phyloP scores from a whole-genome alignment of 2,888 invertebrate genomes.

The Ramazzottius varieornatus region DNA sequence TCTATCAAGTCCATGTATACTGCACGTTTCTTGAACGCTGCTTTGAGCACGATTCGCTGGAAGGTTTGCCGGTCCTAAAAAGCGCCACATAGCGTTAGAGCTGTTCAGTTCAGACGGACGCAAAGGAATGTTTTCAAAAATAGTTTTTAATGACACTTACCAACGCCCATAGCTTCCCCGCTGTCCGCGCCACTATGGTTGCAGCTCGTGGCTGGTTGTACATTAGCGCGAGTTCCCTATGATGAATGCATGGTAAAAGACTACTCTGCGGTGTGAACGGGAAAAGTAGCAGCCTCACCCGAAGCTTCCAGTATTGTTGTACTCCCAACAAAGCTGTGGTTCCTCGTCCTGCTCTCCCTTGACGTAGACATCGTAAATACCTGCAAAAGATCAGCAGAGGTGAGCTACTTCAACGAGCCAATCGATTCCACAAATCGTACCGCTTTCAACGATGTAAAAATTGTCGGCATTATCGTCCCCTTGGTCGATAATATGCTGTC shows the following conservation, averaged over 20 bases:
- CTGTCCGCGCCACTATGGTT: constrained; percentile 21
- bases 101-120: not conserved
- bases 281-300: no score
- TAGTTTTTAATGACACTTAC: constrained; percentile 14
- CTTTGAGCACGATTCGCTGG: constrained; percentile 23
- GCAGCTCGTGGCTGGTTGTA: constrained; percentile 25
- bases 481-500: constrained; percentile 16
- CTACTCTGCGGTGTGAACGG: no score
- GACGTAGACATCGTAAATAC: constrained; percentile 22
- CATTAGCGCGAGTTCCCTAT: constrained; percentile 24
- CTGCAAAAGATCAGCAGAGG: constrained; percentile 2
- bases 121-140: no score
- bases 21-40: constrained; percentile 21
- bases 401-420: not conserved
- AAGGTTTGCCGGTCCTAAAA: constrained; percentile 22
- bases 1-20: constrained; percentile 16
- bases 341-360: constrained; percentile 11
- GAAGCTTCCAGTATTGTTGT: constrained; percentile 20
- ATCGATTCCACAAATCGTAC: constrained; percentile 8
- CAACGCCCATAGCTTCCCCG: constrained; percentile 23
- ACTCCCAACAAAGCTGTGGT: constrained; percentile 16
- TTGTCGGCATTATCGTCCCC: constrained; percentile 24
- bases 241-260: no score
- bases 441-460: constrained; percentile 24
- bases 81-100: not conserved